Conservation (phyloP, 37 sponge, comb jelly and placozoan species). For the Halisarca cf. caerulea region DNA sequence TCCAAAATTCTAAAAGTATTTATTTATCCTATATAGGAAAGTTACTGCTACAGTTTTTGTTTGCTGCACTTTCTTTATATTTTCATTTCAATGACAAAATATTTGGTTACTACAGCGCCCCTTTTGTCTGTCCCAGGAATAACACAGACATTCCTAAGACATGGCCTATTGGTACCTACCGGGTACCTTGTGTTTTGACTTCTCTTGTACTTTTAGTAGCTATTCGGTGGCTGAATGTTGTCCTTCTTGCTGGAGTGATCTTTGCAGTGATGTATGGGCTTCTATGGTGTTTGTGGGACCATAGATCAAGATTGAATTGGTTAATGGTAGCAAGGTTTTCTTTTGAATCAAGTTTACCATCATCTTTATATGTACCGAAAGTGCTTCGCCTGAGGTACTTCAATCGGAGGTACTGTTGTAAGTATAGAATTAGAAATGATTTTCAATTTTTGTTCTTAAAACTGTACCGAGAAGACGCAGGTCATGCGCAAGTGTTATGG, state of each 20-base stretch:
- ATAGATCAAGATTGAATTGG: constrained; percentile 44
- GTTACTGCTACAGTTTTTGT: not conserved
- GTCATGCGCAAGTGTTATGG: constrained; percentile 16
- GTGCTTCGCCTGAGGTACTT: not conserved
- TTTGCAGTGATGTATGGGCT: constrained; percentile 17
- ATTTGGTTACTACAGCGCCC: constrained; percentile 47
- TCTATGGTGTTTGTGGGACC: constrained; percentile 46
- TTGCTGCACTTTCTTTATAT: not conserved
- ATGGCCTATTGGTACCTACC: constrained; percentile 19
- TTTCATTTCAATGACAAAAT: constrained; percentile 19
- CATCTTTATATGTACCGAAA: constrained; percentile 40
- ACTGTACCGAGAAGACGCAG: not conserved
- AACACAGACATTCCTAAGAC: not conserved
- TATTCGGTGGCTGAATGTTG: constrained; percentile 48
- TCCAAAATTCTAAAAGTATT: not conserved
- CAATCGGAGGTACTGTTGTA: not conserved
- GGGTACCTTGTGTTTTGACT: constrained; percentile 23
- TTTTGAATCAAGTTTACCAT: constrained; percentile 39
- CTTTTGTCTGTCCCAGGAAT: constrained; percentile 56
- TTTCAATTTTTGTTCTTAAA: constrained; percentile 3
- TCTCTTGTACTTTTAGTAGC: constrained; percentile 44
- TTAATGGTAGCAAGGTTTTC: constrained; percentile 41
- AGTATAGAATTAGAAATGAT: not conserved
- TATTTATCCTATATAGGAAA: not conserved
- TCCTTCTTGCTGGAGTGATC: constrained; percentile 39